A percentile compares a stretch with the other conserved stretches of the same genome.
Conservation (phyloP, 2,888 invertebrate genomes). For the Pachydiplax longipennis region DNA sequence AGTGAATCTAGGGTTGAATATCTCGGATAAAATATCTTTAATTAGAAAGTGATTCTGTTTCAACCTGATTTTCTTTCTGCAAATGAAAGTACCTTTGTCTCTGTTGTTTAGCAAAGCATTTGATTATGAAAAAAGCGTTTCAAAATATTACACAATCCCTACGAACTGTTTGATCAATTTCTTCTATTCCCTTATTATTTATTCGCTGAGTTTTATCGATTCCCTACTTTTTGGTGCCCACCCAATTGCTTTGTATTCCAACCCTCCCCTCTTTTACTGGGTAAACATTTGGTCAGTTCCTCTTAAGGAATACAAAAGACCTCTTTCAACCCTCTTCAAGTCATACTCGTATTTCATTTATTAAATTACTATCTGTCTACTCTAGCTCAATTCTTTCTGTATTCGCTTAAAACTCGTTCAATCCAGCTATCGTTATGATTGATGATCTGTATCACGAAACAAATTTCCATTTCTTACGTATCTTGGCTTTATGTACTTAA, state of each 20-base stretch:
- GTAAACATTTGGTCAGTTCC: conserved; percentile 21
- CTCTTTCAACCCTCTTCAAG: background rate
- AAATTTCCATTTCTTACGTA: no score
- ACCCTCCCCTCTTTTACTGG: background rate
- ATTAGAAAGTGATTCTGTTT: background rate
- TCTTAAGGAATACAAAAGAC: background rate
- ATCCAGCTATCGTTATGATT: background rate
- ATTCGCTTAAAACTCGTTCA: background rate
- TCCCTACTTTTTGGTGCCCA: background rate
- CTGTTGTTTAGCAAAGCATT: background rate
- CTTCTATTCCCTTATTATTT: background rate
- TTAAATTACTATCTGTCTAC: background rate
- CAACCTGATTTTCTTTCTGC: background rate
- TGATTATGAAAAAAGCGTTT: background rate
- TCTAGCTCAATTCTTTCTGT: background rate
- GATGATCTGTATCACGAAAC: no score
- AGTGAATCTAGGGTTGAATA: background rate
- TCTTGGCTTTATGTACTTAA: no score
- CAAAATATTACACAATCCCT: background rate
- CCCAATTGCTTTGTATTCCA: background rate
- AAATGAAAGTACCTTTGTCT: background rate
- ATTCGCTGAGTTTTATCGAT: background rate
- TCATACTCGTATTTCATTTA: background rate
- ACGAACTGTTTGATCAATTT: background rate
- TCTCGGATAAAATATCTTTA: background rate